Conservation (phyloP, 1,140 invertebrate species). For the Muscidifurax raptorellus region DNA sequence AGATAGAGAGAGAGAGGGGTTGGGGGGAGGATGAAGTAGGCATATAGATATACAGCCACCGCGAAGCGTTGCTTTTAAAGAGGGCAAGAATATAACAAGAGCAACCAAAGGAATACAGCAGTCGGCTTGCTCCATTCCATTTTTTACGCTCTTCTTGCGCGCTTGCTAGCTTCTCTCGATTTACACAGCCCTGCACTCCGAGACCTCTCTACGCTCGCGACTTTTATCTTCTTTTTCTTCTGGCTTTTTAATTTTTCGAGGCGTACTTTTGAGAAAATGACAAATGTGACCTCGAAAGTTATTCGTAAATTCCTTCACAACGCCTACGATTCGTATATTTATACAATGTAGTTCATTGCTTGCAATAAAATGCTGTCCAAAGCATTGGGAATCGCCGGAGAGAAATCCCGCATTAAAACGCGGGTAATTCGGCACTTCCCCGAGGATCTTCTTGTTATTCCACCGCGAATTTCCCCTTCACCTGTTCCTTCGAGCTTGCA, state of each 20-base stretch:
- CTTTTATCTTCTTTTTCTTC: slow-evolving; percentile 30
- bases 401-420: background rate
- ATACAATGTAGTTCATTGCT: no score
- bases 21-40: background rate
- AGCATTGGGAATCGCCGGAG: background rate
- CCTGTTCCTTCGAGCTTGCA: background rate
- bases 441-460: slow-evolving; percentile 20
- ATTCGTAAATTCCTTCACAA: no score
- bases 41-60: slow-evolving; percentile 10
- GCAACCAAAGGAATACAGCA: slow-evolving; percentile 33
- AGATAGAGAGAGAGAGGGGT: slow-evolving; percentile 10
- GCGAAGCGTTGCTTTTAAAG: slow-evolving; percentile 5
- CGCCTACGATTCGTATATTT: no score
- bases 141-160: slow-evolving; percentile 38
- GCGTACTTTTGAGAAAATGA: background rate
- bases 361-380: background rate
- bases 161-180: slow-evolving; percentile 30
- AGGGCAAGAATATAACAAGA: slow-evolving; percentile 45
- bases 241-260: slow-evolving; percentile 8
- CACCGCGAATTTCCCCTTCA: slow-evolving; percentile 5
- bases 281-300: no score
- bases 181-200: slow-evolving; percentile 24
- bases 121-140: slow-evolving; percentile 45
- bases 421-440: background rate
- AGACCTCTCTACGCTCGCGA: slow-evolving; percentile 16